phyloP scores from a whole-genome alignment of 2,797 vertebrate species.

The Amphiprion clarkii region DNA sequence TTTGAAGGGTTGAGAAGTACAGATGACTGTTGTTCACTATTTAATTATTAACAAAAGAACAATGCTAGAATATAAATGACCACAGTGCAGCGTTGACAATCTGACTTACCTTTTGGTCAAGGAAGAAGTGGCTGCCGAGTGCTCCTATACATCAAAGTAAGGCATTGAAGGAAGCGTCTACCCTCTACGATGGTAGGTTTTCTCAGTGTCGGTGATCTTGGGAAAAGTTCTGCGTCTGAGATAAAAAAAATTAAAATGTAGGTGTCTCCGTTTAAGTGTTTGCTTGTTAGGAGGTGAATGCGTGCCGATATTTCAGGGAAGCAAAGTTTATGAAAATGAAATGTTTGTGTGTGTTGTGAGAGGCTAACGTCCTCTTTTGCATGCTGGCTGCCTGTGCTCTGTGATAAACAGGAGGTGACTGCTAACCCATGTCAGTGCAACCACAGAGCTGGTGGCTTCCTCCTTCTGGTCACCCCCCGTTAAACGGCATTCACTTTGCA shows the following conservation, averaged over 20 bases:
- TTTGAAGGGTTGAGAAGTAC: not conserved
- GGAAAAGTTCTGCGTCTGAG: not conserved
- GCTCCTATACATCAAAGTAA: not conserved
- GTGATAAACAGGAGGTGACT: constrained; percentile 47
- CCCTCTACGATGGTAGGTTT: not conserved
- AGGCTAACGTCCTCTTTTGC: constrained; percentile 35
- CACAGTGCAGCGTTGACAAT: not conserved
- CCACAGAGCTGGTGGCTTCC: constrained; percentile 61
- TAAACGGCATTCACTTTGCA: not conserved
- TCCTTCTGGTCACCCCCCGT: constrained; percentile 22
- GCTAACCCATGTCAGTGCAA: constrained; percentile 15
- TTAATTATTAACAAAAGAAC: constrained; percentile 8
- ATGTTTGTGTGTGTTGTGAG: not conserved
- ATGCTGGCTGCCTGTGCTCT: constrained; percentile 2
- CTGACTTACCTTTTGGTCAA: constrained; percentile 23
- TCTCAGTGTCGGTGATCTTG: rapidly evolving
- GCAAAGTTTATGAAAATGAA: constrained; percentile 21
- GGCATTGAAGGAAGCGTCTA: not conserved
- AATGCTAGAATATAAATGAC: not conserved
- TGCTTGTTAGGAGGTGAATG: not conserved
- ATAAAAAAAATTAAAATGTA: not conserved
- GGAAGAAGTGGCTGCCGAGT: not conserved
- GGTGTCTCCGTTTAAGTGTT: not conserved
- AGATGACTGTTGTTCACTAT: not conserved
- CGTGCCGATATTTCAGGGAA: not conserved